phyloP scores from a whole-genome alignment of 2,888 invertebrate genomes.

The Pediacus dermestoides region DNA sequence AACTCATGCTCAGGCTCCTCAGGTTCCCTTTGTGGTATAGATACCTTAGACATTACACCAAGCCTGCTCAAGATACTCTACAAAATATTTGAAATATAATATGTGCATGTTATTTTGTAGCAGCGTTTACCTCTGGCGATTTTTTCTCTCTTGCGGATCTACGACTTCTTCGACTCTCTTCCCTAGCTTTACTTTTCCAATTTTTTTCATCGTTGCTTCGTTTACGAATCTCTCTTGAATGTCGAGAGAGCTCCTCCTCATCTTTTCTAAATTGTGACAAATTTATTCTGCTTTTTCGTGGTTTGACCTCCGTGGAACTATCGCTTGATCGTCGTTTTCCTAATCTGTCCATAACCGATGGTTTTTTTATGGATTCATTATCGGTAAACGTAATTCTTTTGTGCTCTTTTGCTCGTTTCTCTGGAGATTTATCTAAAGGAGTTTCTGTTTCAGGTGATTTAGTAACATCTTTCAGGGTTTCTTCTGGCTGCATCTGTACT shows the following conservation, averaged over 20 bases:
- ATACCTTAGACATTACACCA: conserved; percentile 47
- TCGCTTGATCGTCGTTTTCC: conserved; percentile 41
- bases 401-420: conserved; percentile 24
- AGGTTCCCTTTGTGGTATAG: conserved; percentile 36
- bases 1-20: conserved; percentile 34
- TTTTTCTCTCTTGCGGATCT: too few species aligned
- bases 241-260: conserved; percentile 46
- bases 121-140: too few species aligned
- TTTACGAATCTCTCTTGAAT: conserved; percentile 4
- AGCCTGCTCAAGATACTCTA: conserved; percentile 40
- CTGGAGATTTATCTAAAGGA: neutral
- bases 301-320: conserved; percentile 12
- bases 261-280: conserved; percentile 37
- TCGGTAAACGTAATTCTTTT: conserved; percentile 34
- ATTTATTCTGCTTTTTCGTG: conserved; percentile 25
- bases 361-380: conserved; percentile 32
- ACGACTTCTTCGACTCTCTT: neutral
- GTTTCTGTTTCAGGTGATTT: neutral
- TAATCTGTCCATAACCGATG: conserved; percentile 52
- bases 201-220: conserved; percentile 6
- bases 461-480: neutral
- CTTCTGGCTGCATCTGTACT: neutral
- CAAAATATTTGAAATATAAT: conserved; percentile 15
- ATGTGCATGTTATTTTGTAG: too few species aligned
- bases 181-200: neutral